Base-by-base conservation (phyloP, 1,140 invertebrate genomes). In the Apocrypta bakeri region DNA sequence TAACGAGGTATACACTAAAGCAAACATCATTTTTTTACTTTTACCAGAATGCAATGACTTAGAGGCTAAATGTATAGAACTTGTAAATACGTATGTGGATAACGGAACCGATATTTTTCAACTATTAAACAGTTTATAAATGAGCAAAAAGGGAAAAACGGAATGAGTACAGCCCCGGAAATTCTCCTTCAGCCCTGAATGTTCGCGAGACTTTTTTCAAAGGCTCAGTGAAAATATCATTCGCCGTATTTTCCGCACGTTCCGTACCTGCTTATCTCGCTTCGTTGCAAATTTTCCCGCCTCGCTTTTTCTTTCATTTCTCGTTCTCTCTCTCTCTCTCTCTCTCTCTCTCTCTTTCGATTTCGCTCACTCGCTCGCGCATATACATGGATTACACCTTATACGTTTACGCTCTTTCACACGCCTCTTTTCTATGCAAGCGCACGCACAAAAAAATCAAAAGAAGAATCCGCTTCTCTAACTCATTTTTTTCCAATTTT, bases 231-330 rank as follows among this genome's bases (percentile, higher is more conserved):
- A 85, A 78, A 78, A 85, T 81, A 40, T 74, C 64, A 85, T 71
- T 83, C 74, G 63, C 66, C 73, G 81, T 84, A 79, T 84, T 85
- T 81, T 78, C 81, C 83, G 40, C 84, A 37, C 61, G 37, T 64
- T 83, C 63, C 24, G 17, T 75, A 42, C 68, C 80, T 73, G 64
- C 69, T 84, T 69, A 69, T 83, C 68, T 83, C 68, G 37, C 63
- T 81, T 80, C 79, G 56, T 81, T 76, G 80, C 80, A 83, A 69
- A 82, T 77, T 85, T 72, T 37, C 81, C 69, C 69, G 84, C 82
- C 74, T 85, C 81, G 71, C 64, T 84, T 42, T 68, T 73, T 56
- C 11, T 63, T 61, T 72, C 63, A 25, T 29, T 66, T 75, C n/a
- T n/a, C n/a, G n/a, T n/a, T 37, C 81, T 66, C 64, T 84, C 82